Evolutionary conservation across 2,888 invertebrate species (phyloP).

Genomic region (Villa cingulata): DNA sequence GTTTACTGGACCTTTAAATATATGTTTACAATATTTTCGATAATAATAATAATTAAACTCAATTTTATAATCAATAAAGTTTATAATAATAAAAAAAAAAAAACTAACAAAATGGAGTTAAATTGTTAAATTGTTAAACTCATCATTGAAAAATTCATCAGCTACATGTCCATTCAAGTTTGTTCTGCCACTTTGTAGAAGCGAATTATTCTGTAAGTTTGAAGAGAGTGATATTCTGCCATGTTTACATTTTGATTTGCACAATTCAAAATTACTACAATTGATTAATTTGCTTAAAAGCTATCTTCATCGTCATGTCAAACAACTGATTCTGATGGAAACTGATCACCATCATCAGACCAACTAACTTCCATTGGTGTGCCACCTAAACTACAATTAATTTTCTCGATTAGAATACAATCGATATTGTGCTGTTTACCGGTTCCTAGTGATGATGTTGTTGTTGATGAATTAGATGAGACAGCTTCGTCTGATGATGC

Average conservation of each 20-base stretch:
- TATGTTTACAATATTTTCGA: no score
- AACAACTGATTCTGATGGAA: slow-evolving; percentile 24
- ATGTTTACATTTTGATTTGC: no score
- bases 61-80: no score
- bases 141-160: no score
- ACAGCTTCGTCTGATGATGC: slow-evolving; percentile 37
- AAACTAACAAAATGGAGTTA: no score
- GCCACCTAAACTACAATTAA: slow-evolving; percentile 33
- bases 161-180: no score
- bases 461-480: slow-evolving; percentile 38
- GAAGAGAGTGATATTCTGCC: no score
- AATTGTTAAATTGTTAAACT: no score
- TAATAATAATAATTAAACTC: no score
- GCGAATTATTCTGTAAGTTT: no score
- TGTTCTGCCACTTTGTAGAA: no score
- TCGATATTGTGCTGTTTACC: slow-evolving; percentile 23
- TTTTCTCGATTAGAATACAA: slow-evolving; percentile 28
- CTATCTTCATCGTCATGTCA: slow-evolving; percentile 35
- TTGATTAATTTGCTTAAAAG: slow-evolving; percentile 23
- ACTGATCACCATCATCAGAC: slow-evolving; percentile 34
- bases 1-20: background rate
- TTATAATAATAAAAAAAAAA: no score
- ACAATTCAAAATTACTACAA: slow-evolving; percentile 10
- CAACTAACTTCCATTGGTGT: slow-evolving; percentile 38
- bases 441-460: slow-evolving; percentile 25